Evolutionary conservation across 2,113 vertebrate species (phyloP), one percentile per base, ranked within the genome.

Genomic region (Prionailurus bengalensis): DNA sequence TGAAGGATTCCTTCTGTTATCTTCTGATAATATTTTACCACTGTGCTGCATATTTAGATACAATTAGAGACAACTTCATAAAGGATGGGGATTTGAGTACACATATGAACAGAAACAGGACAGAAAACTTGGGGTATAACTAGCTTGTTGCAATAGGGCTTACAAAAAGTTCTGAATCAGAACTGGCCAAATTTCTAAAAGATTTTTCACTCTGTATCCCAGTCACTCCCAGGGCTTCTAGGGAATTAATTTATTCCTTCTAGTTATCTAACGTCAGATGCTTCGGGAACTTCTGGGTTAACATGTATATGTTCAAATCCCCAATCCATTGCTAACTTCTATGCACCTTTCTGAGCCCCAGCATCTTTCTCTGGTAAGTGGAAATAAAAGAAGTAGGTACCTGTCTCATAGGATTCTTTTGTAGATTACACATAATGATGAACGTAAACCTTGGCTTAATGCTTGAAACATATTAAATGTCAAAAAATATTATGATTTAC

Each of bases 61-160:
- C 84, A 93, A 80, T 90, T 61, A 71, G 8, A 85, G 31, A 63
- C 31, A 63, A 15, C 42, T 85, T 39, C 84, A 4, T 42, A 70
- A 84, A 97, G 7, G n/a, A 51, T 76, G n/a, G 9, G 7, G 33
- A 48, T 81, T 90, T 92, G 51, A 74, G 61, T 29, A 79, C 5
- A 92, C 11, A 51, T 8, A 58, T 13, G 8, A 70, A 58, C 27
- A 95, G 39, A 93, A 86, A 89, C 4, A 93, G 14, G 2, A 16
- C 82, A 93, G 74, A 89, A 94, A 91, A 51, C 27, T 73, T 58
- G 14, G 68, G 78, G 23, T 86, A 39, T 55, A 94, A 91, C 3
- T 82, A 55, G 10, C 3, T 94, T 85, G 23, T 71, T 91, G 45
- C 83, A 61, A 94, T 19, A 33, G 9, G 23, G 5, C 31, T 89